Base-by-base conservation (phyloP, 2,888 invertebrate genomes). In the Pocota personata region DNA sequence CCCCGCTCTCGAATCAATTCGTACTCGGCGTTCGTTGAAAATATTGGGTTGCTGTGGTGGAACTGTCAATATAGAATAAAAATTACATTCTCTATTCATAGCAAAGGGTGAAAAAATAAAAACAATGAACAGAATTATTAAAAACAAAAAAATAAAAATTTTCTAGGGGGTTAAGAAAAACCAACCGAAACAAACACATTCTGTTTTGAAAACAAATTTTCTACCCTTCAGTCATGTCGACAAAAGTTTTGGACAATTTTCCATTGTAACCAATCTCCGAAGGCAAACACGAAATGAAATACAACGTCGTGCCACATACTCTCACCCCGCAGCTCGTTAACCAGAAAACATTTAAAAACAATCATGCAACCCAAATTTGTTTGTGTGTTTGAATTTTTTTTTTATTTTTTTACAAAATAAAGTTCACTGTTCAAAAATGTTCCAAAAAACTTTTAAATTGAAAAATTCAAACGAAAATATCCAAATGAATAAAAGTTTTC, bases 21-120 rank as follows among this genome's bases (percentile, higher is more conserved):
- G 93, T 89, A 94, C 94, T 37, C 95, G 95, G 80, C 94, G 93
- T 88, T 95, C 95, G 90, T 95, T 95, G 89, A 95, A 94, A 89
- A 96, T 95, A 83, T 94, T 95, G 50, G 96, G 95, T 89, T 94
- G 94, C 88, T 94, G 94, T 1, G 96, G 96, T 57, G 95, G 96
- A 82, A 95, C 96, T 96, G 93, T 32, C 94, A 94, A 83, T 89
- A 89, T 86, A 89, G 89, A 89, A 77, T 37, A 43, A 76, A 57
- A 7, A 35, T 40, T 12, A 19, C 21, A 52, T 72, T 73, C 30
- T 32, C 72, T 0, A 32, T 37, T 8, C 12, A 21, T 52, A 37
- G 10, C 14, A 30, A 24, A 46, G 24, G 27, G 2, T 27, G n/a
- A 46, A 40, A 10, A 30, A 48, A 27, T 10, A 40, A 12, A 10